phyloP scores from a whole-genome alignment of 2,888 invertebrate species.

The Athrips mouffetella region DNA sequence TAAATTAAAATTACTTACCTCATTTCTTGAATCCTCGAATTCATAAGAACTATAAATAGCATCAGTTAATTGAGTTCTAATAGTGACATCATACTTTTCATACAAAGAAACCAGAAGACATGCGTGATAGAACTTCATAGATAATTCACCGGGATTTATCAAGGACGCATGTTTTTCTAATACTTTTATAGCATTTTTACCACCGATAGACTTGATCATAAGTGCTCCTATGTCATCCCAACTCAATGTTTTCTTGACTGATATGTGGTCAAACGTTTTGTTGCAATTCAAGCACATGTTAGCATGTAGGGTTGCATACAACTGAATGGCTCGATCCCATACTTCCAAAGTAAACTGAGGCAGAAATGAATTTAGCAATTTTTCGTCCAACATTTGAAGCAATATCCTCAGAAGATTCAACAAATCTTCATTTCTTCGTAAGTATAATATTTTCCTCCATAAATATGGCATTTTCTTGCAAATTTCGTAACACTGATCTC shows the following conservation, averaged over 20 bases:
- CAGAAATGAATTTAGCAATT: slow-evolving; percentile 72
- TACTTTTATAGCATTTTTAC: slow-evolving; percentile 75
- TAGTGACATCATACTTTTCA: slow-evolving; percentile 58
- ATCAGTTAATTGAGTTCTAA: slow-evolving; percentile 53
- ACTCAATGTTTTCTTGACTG: slow-evolving; percentile 66
- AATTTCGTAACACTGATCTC: slow-evolving; percentile 68
- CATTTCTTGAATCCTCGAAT: slow-evolving; percentile 53
- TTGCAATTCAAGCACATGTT: slow-evolving; percentile 81
- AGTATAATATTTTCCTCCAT: slow-evolving; percentile 78
- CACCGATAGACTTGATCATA: slow-evolving; percentile 80
- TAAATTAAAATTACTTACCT: too few species aligned
- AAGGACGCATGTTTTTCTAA: slow-evolving; percentile 74
- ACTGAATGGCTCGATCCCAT: slow-evolving; percentile 77
- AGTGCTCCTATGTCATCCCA: slow-evolving; percentile 80
- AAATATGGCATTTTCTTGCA: slow-evolving; percentile 80
- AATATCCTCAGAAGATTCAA: slow-evolving; percentile 74
- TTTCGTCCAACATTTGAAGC: slow-evolving; percentile 79
- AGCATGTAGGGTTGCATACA: slow-evolving; percentile 76
- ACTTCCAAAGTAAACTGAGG: slow-evolving; percentile 76
- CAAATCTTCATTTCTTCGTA: slow-evolving; percentile 69
- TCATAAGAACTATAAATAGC: slow-evolving; percentile 59
- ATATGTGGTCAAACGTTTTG: slow-evolving; percentile 61
- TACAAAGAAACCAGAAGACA: slow-evolving; percentile 70
- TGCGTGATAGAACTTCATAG: slow-evolving; percentile 79
- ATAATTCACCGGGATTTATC: slow-evolving; percentile 78